These are phyloP conservation scores for Polydrusus cervinus DNA, from an alignment of 2,888 invertebrate species.

Conservation along the genomic window DNA sequence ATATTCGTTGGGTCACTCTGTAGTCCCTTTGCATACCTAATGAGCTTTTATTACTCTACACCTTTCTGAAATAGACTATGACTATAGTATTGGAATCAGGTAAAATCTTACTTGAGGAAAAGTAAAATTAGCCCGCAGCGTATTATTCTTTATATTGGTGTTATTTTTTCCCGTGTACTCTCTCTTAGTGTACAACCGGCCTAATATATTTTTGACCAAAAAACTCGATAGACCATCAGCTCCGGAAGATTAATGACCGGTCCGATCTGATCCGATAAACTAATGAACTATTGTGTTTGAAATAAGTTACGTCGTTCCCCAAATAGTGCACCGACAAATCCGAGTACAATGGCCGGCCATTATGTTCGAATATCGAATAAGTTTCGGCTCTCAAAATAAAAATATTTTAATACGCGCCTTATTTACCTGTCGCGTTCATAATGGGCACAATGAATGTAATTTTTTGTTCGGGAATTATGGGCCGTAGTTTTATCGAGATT, in stretches of 20 bases:
- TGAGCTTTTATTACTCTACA: no score
- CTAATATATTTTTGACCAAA: conserved; percentile 17
- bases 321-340: conserved; percentile 66
- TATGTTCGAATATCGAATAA: conserved; percentile 63
- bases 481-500: conserved; percentile 9
- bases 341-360: conserved; percentile 66
- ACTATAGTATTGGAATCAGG: no score
- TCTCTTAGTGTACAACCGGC: conserved; percentile 14
- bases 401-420: conserved; percentile 49
- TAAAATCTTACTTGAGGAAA: no score
- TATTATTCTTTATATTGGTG: no score
- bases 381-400: conserved; percentile 40
- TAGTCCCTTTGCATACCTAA: no score
- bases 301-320: conserved; percentile 50
- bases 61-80: no score
- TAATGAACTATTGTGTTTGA: conserved; percentile 71
- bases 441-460: conserved; percentile 40
- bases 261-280: conserved; percentile 72
- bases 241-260: conserved; percentile 69
- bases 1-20: no score
- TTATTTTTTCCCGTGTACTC: no score
- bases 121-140: no score
- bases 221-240: conserved; percentile 41
- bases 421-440: conserved; percentile 48
- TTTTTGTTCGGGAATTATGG: conserved; percentile 31